Base-by-base conservation (phyloP, 1,140 invertebrate genomes). In the Helicoverpa armigera region DNA sequence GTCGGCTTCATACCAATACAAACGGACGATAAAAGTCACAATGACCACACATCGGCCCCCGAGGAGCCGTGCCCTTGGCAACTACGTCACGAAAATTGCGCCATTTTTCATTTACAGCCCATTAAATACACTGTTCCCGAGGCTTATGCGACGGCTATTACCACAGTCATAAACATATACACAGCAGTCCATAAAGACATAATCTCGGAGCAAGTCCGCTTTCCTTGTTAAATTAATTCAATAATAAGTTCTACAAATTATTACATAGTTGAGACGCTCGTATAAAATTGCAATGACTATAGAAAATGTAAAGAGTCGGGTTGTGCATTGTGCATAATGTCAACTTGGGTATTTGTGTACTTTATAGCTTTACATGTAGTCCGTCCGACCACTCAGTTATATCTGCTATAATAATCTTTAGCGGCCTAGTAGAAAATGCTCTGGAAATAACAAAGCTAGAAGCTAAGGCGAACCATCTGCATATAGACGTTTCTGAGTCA, bases 21-120 rank as follows among this genome's bases (percentile, higher is more conserved):
- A 48, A 60, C 54, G 72, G 54, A 35, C 35, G 53, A 74, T 74
- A 63, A 63, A 76, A 76, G 60, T 54, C 58, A 61, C 43, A 76
- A 51, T 76, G 73, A 63, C 73, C 56, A 73, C 31, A 76, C 73
- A 61, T 76, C 58, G 58, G 58, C 43, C 58, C 58, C 56, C 29
- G 58, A 76, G 73, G 73, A 76, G 50, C 65, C 13, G 7, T 53
- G 54, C 63, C 65, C 77, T 72, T 79, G 77, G 65, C 54, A 67
- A 79, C 67, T 29, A 61, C 67, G 67, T 60, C 67, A 72, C 67
- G 43, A 67, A 50, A 78, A 78, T 78, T 67, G 61, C 61, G 61
- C 50, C 75, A 67, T 78, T 65, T 78, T 78, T 78, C 75, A 78
- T 78, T 67, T 78, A 78, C 75, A 78, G 63, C 63, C 75, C 75